A percentile compares a stretch with the other conserved stretches of the same genome.
These are phyloP conservation scores for Scaptomyza reducta DNA, from an alignment of 2,888 invertebrate genomes.

Conservation along the genomic window DNA sequence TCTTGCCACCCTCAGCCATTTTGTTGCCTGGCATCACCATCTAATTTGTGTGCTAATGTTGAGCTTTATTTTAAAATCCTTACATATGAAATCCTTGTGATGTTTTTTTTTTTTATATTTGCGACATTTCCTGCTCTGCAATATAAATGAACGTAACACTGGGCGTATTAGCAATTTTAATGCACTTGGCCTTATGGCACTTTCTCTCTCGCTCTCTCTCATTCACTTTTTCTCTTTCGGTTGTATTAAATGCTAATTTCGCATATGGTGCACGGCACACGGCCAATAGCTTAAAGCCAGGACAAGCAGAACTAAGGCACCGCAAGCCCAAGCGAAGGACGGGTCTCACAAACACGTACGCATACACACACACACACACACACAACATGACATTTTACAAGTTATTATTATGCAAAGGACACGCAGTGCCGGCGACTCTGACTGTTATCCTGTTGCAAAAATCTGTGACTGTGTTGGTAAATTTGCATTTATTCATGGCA, in stretches of 20 bases:
- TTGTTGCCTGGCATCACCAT: slow-evolving; percentile 22
- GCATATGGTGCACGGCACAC: slow-evolving; percentile 39
- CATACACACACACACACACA: slow-evolving; percentile 34
- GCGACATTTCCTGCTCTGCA: slow-evolving; percentile 12
- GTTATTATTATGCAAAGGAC: slow-evolving; percentile 77
- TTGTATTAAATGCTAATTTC: slow-evolving; percentile 70
- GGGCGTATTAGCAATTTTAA: slow-evolving; percentile 69
- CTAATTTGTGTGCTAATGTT: slow-evolving; percentile 56
- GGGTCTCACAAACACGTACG: slow-evolving; percentile 23
- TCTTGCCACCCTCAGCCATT: not conserved
- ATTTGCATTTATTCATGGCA: slow-evolving; percentile 76
- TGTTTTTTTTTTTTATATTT: slow-evolving; percentile 22
- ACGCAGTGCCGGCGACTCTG: slow-evolving; percentile 55
- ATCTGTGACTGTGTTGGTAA: slow-evolving; percentile 69
- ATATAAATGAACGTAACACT: slow-evolving; percentile 39
- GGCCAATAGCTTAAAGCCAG: slow-evolving; percentile 38
- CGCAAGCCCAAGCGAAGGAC: slow-evolving; percentile 12
- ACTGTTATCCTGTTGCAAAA: slow-evolving; percentile 63
- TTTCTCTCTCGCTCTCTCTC: not conserved
- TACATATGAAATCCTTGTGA: slow-evolving; percentile 21
- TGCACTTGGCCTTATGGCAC: slow-evolving; percentile 62
- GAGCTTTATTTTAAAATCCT: slow-evolving; percentile 34
- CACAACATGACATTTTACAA: slow-evolving; percentile 73
- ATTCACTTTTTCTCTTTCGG: slow-evolving; percentile 1
- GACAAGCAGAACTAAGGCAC: slow-evolving; percentile 22